Conservation (phyloP, 2,888 invertebrate genomes). For the Abrostola triplasia region DNA sequence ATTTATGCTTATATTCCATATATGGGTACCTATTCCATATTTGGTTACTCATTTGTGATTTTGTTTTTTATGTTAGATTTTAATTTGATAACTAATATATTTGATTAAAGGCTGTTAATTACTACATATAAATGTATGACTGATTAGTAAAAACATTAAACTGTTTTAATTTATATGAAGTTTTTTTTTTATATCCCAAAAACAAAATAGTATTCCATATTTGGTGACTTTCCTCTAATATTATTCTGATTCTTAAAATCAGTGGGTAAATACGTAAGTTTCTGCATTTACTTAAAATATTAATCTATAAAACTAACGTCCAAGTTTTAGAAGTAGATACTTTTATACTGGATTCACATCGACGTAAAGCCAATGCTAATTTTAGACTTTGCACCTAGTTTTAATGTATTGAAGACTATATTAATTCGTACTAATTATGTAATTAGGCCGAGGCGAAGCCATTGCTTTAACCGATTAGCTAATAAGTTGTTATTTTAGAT, state of each 20-base stretch:
- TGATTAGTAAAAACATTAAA: no score
- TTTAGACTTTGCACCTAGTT: slow-evolving; percentile 32
- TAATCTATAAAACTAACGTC: slow-evolving; percentile 13
- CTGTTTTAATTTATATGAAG: no score
- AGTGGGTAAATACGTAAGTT: slow-evolving; percentile 8
- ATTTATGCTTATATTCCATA: no score
- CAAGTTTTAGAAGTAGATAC: neutral
- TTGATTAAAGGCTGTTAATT: no score
- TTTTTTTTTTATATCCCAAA: no score
- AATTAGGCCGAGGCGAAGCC: slow-evolving; percentile 51
- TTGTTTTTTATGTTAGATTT: no score
- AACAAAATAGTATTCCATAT: no score
- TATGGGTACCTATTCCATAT: no score
- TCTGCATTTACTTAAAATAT: slow-evolving; percentile 38
- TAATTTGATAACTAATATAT: no score
- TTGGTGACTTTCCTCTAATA: no score
- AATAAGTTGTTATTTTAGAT: slow-evolving; percentile 50
- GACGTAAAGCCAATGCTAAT: slow-evolving; percentile 32
- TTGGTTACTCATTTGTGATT: no score
- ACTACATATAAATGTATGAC: no score
- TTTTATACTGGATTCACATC: slow-evolving; percentile 18
- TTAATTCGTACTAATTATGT: slow-evolving; percentile 25
- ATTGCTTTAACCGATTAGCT: slow-evolving; percentile 52
- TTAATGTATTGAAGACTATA: slow-evolving; percentile 40
- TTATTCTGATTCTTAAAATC: neutral